A percentile compares a stretch with the other conserved stretches of the same genome.
These are phyloP conservation scores for Garra rufa DNA, from an alignment of 2,113 vertebrate species.

Conservation along the genomic window DNA sequence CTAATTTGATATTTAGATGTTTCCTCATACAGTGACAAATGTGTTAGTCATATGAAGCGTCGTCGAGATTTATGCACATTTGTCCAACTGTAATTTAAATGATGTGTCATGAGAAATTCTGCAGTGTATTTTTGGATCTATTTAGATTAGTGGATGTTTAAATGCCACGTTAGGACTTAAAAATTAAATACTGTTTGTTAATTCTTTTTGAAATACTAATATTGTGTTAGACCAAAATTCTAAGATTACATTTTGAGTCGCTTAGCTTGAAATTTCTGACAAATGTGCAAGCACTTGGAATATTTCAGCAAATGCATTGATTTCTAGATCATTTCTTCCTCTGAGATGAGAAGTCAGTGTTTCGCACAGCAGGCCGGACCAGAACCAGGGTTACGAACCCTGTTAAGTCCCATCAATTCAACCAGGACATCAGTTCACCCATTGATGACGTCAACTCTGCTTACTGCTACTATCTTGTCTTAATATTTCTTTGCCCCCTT, in stretches of 20 bases:
- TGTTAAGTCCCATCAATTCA: constrained; percentile 26
- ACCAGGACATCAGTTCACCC: constrained; percentile 41
- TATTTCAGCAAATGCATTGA: constrained; percentile 29
- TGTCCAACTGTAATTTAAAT: constrained; percentile 9
- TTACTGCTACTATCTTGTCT: constrained; percentile 66
- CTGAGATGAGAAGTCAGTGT: background rate
- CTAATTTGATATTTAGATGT: constrained; percentile 31
- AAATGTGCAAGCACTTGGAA: constrained; percentile 53
- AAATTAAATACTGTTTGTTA: background rate
- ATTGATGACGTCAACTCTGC: constrained; percentile 53
- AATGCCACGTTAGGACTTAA: too few relatives aligned
- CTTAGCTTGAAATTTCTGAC: constrained; percentile 37
- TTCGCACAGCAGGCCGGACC: constrained; percentile 13
- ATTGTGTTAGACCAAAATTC: background rate
- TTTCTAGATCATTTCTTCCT: background rate
- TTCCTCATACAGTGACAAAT: constrained; percentile 9
- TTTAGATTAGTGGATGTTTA: background rate
- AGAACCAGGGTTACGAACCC: background rate
- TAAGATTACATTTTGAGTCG: background rate
- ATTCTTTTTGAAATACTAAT: background rate
- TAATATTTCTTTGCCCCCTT: constrained; percentile 66
- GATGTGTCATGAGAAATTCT: background rate
- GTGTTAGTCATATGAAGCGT: constrained; percentile 22
- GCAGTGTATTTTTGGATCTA: background rate
- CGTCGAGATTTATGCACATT: background rate